Percentiles rank a stretch among this genome's conserved stretches.
These are phyloP conservation scores for Drosophila algonquin DNA, from an alignment of 2,888 invertebrate genomes.

Conservation along the genomic window DNA sequence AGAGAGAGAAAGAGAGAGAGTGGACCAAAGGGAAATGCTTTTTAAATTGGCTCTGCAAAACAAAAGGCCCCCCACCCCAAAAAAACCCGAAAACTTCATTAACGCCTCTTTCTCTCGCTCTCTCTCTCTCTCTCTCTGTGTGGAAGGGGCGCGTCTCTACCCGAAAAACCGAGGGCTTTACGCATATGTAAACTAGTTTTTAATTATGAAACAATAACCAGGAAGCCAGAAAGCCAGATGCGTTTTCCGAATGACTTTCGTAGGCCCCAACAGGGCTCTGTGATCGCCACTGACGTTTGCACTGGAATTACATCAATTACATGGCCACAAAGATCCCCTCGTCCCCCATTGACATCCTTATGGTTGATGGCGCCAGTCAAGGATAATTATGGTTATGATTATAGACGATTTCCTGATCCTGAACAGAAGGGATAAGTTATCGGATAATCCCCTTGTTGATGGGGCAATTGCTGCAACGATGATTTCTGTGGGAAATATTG, in stretches of 20 bases:
- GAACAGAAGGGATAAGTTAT: constrained; percentile 3
- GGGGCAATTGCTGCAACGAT: neutral
- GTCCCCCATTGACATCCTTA: constrained; percentile 40
- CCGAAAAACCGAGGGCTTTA: constrained; percentile 2
- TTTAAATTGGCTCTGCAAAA: constrained; percentile 10
- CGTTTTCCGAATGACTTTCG: constrained; percentile 13
- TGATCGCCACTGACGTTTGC: constrained; percentile 24
- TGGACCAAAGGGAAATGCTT: constrained; percentile 26
- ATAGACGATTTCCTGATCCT: constrained; percentile 32
- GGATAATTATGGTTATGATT: constrained; percentile 18
- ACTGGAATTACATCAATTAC: constrained; percentile 33
- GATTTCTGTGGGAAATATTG: neutral
- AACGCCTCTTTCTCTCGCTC: constrained; percentile 48
- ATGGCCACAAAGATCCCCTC: constrained; percentile 18
- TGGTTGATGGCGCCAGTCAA: constrained; percentile 24
- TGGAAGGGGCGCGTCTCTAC: constrained; percentile 59
- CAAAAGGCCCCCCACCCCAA: constrained; percentile 3
- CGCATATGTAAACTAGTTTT: constrained; percentile 64
- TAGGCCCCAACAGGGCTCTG: neutral
- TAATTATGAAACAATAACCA: constrained; percentile 72
- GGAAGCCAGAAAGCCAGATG: constrained; percentile 58
- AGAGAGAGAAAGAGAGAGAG: neutral
- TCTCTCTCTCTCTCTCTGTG: too few relatives aligned
- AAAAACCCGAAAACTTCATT: constrained; percentile 69
- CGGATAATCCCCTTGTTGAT: neutral